Evolutionary conservation across 2,888 invertebrate species (phyloP).

Genomic region (Aporophyla nigra): DNA sequence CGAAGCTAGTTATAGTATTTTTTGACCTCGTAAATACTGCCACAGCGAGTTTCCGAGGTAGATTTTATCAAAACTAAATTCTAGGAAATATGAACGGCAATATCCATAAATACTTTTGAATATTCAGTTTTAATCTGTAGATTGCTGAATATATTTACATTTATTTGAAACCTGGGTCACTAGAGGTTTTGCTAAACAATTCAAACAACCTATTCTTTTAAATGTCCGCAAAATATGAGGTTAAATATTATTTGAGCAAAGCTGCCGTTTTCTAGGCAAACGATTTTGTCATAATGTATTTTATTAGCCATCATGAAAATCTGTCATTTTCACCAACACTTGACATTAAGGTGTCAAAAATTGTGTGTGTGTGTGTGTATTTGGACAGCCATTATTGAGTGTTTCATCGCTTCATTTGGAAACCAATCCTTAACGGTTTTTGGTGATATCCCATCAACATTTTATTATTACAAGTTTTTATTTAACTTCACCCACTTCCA

Average conservation of each 20-base stretch:
- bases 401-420: no score
- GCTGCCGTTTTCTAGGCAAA: neutral
- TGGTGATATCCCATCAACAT: neutral
- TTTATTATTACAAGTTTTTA: neutral
- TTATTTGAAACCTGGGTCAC: conserved; percentile 1
- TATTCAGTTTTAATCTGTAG: conserved; percentile 11
- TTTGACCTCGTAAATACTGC: neutral
- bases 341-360: neutral
- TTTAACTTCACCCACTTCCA: no score
- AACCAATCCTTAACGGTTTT: neutral
- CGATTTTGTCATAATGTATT: neutral
- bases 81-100: neutral
- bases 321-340: neutral
- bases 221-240: neutral
- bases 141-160: conserved; percentile 35
- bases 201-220: neutral
- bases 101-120: conserved; percentile 33
- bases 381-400: no score
- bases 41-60: neutral
- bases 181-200: neutral
- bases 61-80: conserved; percentile 3
- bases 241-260: neutral
- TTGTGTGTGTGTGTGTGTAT: no score
- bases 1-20: neutral
- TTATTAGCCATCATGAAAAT: neutral